These are phyloP conservation scores for Apistogramma diplotaenia DNA, from an alignment of 2,113 vertebrate genomes.

Conservation along the genomic window DNA sequence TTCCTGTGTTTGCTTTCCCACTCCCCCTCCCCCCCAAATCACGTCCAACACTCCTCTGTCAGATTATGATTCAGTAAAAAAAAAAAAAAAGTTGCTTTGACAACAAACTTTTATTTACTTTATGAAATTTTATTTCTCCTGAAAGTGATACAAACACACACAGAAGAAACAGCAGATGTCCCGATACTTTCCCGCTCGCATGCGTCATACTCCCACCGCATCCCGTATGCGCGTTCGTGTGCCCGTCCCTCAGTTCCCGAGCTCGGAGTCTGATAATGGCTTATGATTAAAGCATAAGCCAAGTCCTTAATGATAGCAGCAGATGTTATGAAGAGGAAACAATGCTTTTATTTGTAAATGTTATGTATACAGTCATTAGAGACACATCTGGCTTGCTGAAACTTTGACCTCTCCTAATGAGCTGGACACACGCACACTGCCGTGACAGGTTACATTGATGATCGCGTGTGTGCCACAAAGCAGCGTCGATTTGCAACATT, in stretches of 20 bases:
- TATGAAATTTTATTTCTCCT: constrained; percentile 35
- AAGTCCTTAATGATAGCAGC: constrained; percentile 56
- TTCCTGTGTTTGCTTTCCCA: not conserved
- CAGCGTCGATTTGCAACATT: not conserved
- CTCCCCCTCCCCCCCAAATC: not conserved
- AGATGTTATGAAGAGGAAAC: constrained; percentile 62
- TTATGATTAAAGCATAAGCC: constrained; percentile 57
- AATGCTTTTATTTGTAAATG: constrained; percentile 53
- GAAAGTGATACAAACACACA: constrained; percentile 16
- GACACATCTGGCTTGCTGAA: constrained; percentile 54
- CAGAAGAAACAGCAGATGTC: constrained; percentile 40
- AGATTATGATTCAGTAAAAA: constrained; percentile 19
- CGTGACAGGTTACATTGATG: not conserved
- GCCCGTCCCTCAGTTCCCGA: not conserved
- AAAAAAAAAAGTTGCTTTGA: constrained; percentile 23
- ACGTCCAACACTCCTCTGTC: not conserved
- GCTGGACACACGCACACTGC: not conserved
- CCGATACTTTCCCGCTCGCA: constrained; percentile 7
- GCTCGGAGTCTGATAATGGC: constrained; percentile 39
- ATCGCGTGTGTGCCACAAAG: not conserved
- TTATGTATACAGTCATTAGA: constrained; percentile 49
- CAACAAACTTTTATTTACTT: constrained; percentile 46
- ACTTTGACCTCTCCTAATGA: constrained; percentile 26
- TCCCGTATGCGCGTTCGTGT: not conserved
- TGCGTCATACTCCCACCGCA: constrained; percentile 12